These are phyloP conservation scores for Hyposoter didymator DNA, from an alignment of 2,888 invertebrate species.

Conservation along the genomic window DNA sequence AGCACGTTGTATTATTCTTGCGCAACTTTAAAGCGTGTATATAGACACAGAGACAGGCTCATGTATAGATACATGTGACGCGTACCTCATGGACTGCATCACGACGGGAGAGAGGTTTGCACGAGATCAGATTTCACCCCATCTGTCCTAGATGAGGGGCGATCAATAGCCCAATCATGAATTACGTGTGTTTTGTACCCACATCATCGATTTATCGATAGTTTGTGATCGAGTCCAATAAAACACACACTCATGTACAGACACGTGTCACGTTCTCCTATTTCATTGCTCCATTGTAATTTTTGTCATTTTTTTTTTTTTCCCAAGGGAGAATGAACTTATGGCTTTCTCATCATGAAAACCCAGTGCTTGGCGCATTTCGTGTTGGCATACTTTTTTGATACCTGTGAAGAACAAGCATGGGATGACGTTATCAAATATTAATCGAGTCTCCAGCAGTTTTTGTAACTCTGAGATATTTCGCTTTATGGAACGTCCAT, in stretches of 20 bases:
- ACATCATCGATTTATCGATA: slow-evolving; percentile 48
- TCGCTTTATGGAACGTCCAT: background rate
- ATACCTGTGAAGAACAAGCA: background rate
- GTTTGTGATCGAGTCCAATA: slow-evolving; percentile 26
- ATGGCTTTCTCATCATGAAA: slow-evolving; percentile 16
- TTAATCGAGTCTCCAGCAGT: background rate
- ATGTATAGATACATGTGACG: background rate
- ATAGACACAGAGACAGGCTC: background rate
- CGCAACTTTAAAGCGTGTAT: slow-evolving; percentile 43
- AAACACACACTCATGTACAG: background rate
- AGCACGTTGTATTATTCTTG: slow-evolving; percentile 37
- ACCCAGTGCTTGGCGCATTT: background rate
- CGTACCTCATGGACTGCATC: slow-evolving; percentile 14
- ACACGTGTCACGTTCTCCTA: slow-evolving; percentile 12
- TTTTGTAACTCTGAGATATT: background rate
- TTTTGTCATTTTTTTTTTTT: slow-evolving; percentile 2
- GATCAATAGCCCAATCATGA: slow-evolving; percentile 65
- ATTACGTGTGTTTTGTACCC: slow-evolving; percentile 50
- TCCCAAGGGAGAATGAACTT: slow-evolving; percentile 5
- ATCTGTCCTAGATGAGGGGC: slow-evolving; percentile 50
- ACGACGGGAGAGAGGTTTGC: slow-evolving; percentile 30
- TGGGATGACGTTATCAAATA: background rate
- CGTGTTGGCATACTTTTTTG: slow-evolving; percentile 6
- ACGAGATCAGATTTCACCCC: slow-evolving; percentile 56
- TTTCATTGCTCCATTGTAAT: slow-evolving; percentile 19